phyloP scores from a whole-genome alignment of 2,797 vertebrate species.

The Heteromormyrus szaboi region DNA sequence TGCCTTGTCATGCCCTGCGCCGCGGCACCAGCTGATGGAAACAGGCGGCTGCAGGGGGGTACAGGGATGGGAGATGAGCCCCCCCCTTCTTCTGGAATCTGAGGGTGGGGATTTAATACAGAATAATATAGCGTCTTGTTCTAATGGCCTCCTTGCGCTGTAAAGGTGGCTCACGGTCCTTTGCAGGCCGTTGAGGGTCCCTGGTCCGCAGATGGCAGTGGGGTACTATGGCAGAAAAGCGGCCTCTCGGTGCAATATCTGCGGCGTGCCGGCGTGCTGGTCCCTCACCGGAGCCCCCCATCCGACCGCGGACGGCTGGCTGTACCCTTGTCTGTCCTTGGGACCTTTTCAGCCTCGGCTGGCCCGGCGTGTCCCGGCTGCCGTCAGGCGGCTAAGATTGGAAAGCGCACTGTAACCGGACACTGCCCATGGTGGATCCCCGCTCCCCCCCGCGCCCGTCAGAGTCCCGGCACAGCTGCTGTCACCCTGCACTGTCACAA shows the following conservation, averaged over 20 bases:
- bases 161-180: neutral
- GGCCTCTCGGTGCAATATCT: neutral
- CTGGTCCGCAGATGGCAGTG: neutral
- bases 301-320: neutral
- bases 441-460: constrained; percentile 43
- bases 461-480: constrained; percentile 76
- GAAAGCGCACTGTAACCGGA: constrained; percentile 86
- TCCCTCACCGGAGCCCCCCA: neutral
- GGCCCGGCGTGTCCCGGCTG: constrained; percentile 61
- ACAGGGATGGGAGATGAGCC: constrained; percentile 17
- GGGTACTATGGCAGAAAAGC: neutral
- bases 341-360: constrained; percentile 64
- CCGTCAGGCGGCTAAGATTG: constrained; percentile 89
- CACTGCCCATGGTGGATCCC: constrained; percentile 55
- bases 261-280: neutral
- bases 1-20: constrained; percentile 39
- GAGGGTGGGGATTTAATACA: neutral
- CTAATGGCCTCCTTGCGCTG: neutral
- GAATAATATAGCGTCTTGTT: neutral
- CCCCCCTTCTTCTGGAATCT: neutral
- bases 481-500: constrained; percentile 73
- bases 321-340: constrained; percentile 94
- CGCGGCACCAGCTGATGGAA: constrained; percentile 61
- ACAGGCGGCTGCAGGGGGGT: constrained; percentile 38
- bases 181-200: neutral